Conservation (phyloP, 2,797 vertebrate genomes). For the Eutrigla gurnardus region DNA sequence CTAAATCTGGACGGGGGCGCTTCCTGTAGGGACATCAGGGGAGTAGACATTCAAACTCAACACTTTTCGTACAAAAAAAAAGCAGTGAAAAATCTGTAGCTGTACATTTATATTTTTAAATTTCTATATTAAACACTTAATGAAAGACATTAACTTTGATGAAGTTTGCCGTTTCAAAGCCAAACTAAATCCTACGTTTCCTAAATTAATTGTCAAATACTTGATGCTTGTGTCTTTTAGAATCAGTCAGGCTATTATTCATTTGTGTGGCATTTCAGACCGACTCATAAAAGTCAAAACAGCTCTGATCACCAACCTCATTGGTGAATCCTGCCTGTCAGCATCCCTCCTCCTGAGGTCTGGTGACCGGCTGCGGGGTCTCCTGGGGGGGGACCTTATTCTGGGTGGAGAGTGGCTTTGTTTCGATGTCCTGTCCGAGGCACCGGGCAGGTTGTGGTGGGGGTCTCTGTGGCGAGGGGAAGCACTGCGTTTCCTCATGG, state of each 20-base stretch:
- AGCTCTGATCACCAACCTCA: constrained; percentile 87
- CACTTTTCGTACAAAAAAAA: too few species aligned
- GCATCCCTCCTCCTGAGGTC: constrained; percentile 91
- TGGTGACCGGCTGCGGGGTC: constrained; percentile 89
- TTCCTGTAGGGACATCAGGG: constrained; percentile 81
- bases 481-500: constrained; percentile 87
- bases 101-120: too few species aligned
- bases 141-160: not conserved
- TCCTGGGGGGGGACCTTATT: constrained; percentile 87
- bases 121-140: not conserved
- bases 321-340: constrained; percentile 91
- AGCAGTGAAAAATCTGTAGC: too few species aligned
- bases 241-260: not conserved
- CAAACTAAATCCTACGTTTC: not conserved
- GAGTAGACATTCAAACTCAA: not conserved
- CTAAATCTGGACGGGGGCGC: constrained; percentile 86
- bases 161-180: too few species aligned
- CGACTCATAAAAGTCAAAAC: not conserved
- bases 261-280: not conserved
- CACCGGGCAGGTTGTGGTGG: constrained; percentile 80
- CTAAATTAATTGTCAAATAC: not conserved
- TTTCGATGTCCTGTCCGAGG: constrained; percentile 88
- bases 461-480: constrained; percentile 90
- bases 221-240: not conserved
- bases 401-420: constrained; percentile 91